Conservation (phyloP, 2,888 invertebrate genomes). For the Branchellion lobata region DNA sequence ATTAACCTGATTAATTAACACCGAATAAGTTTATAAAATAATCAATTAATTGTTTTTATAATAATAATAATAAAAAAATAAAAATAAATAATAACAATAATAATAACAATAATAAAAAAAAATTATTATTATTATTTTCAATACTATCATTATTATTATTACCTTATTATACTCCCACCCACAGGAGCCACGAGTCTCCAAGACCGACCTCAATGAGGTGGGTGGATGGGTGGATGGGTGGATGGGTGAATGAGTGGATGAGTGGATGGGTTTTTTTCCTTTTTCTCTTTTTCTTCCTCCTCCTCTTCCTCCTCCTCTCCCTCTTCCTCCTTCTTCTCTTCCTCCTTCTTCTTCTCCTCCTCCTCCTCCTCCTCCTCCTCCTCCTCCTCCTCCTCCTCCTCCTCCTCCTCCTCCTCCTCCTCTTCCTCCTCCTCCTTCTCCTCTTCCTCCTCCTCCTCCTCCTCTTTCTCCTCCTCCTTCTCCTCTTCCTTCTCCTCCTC, state of each 20-base stretch:
- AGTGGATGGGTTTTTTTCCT: no score
- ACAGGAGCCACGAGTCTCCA: no score
- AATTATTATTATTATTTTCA: no score
- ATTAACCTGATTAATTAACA: no score
- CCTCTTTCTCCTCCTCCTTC: slow-evolving; percentile 26
- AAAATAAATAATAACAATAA: not conserved
- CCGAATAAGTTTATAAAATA: no score
- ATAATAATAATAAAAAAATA: not conserved
- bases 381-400: slow-evolving; percentile 9
- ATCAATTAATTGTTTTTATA: no score
- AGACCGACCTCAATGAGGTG: no score
- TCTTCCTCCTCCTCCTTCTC: slow-evolving; percentile 21
- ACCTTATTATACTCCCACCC: no score
- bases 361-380: slow-evolving; percentile 5
- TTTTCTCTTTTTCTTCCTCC: not conserved
- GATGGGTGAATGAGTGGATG: no score
- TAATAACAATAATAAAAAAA: no score
- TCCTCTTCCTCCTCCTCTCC: slow-evolving; percentile 1
- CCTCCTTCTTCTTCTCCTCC: slow-evolving; percentile 1
- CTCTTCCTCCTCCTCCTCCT: slow-evolving; percentile 11
- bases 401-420: slow-evolving; percentile 36
- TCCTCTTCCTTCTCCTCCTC: not conserved
- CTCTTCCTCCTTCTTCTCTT: not conserved
- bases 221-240: no score
- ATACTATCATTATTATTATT: no score